Evolutionary conservation across 2,888 invertebrate genomes (phyloP), one percentile per base, ranked within the genome.

Genomic region (Lasioglossum morio): DNA sequence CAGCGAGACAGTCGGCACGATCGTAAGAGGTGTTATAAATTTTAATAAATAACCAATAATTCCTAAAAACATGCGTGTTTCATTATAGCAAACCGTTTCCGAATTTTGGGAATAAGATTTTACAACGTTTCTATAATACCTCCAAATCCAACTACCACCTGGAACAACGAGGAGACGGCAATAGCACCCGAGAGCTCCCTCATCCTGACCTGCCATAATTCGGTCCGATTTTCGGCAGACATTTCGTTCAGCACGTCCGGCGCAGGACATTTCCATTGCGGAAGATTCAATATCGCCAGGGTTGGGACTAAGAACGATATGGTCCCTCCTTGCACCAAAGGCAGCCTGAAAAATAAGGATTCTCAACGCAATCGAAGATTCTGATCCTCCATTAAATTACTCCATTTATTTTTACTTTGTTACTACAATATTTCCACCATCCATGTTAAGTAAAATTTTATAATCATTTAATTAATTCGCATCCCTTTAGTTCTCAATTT

Each of bases 161-260:
- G 98, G 80, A 98, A 97, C 70, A 98, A 90, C 0, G 98, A 97
- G 0, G 98, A 97, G 0, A 98, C 96, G 3, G 98, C 97, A 27
- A 98, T 98, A 2, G 98, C 98, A 0, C 98, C 98, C 0, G 98
- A 98, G 37, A 98, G 95, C 93, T 98, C 98, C 82, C 98, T 96
- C 97, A 98, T 98, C 86, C 98, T 95, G 43, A 96, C 95, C 93
- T 97, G 97, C 98, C 98, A 98, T 19, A 97, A 95, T 82, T 96
- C 96, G 1, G 96, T 96, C 30, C 96, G 96, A 84, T 96, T 96
- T 3, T 95, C 96, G 0, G 93, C 94, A 0, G 96, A 94, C 96
- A 97, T 96, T 66, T 96, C 95, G 0, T 95, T 94, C 37, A 97
- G 92, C 27, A 95, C 94, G 0, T 95, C 96, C 0, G 94, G 90